Percentiles rank a stretch among this genome's conserved stretches.
phyloP scores from a whole-genome alignment of 2,113 vertebrate species.

The Halcyon malimbica region DNA sequence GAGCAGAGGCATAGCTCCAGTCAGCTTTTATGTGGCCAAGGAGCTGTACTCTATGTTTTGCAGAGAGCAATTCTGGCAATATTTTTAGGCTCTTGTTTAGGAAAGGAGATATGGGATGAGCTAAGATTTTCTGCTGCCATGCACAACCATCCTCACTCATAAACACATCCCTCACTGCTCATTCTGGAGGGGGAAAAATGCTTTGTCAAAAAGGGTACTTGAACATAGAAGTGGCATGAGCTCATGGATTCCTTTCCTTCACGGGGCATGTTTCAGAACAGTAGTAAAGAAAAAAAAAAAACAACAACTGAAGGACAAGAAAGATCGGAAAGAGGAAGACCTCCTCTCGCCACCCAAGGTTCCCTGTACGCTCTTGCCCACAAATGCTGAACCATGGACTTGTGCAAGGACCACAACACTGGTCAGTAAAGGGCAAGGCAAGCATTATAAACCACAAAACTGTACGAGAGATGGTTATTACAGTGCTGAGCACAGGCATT shows the following conservation, averaged over 20 bases:
- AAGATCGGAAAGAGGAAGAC: neutral
- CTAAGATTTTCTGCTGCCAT: neutral
- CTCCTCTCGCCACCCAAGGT: accelerated
- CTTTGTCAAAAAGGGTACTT: neutral
- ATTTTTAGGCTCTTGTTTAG: constrained; percentile 2
- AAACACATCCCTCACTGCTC: neutral
- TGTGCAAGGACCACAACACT: neutral
- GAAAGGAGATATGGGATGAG: neutral
- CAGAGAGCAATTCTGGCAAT: neutral
- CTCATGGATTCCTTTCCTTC: neutral
- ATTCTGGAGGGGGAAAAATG: neutral
- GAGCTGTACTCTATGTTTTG: neutral
- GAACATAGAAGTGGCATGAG: neutral
- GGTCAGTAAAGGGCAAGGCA: neutral
- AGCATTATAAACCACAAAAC: neutral
- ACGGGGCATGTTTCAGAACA: neutral
- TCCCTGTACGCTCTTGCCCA: neutral
- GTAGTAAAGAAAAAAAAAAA: neutral
- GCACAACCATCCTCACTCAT: neutral
- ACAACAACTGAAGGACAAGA: neutral
- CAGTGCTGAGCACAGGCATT: neutral
- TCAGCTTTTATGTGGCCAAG: neutral
- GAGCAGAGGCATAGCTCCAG: neutral
- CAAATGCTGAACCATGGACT: neutral
- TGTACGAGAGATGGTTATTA: neutral